Percentiles rank a stretch among this genome's conserved stretches.
Conservation (phyloP, 2,113 vertebrate genomes). For the Lepus timidus region DNA sequence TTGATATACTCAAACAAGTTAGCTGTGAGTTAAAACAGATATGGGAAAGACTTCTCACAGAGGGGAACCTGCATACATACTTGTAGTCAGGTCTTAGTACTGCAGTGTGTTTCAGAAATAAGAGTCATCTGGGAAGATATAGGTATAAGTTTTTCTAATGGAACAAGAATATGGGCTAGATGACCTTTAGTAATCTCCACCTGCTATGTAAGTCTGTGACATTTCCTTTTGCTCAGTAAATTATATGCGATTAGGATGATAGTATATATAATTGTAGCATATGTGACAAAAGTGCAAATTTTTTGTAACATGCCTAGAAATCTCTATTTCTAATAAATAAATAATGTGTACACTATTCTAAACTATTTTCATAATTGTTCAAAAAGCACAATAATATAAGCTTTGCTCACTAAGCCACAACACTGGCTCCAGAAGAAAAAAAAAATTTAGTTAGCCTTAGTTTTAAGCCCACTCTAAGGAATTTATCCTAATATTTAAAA, state of each 20-base stretch:
- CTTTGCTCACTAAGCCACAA: too few species aligned
- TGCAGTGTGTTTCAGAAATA: not conserved
- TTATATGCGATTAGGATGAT: not conserved
- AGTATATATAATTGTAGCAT: not conserved
- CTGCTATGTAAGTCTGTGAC: not conserved
- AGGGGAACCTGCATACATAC: not conserved
- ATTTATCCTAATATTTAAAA: too few species aligned
- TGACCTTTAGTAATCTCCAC: slow-evolving; percentile 33
- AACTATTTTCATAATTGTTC: not conserved
- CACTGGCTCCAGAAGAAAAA: too few species aligned
- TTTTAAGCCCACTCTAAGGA: too few species aligned
- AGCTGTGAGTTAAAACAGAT: not conserved
- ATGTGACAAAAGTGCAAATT: not conserved
- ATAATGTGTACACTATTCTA: not conserved
- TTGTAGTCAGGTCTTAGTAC: not conserved
- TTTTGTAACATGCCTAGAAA: not conserved
- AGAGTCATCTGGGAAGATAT: slow-evolving; percentile 16
- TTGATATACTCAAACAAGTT: not conserved
- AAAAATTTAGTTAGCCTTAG: too few species aligned
- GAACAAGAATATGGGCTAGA: not conserved
- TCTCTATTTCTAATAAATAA: not conserved
- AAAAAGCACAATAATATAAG: not conserved
- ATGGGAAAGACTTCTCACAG: not conserved
- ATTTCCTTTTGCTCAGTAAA: slow-evolving; percentile 56
- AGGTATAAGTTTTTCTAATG: slow-evolving; percentile 49